phyloP scores from a whole-genome alignment of 2,797 vertebrate species.

The Adrianichthys oophorus region DNA sequence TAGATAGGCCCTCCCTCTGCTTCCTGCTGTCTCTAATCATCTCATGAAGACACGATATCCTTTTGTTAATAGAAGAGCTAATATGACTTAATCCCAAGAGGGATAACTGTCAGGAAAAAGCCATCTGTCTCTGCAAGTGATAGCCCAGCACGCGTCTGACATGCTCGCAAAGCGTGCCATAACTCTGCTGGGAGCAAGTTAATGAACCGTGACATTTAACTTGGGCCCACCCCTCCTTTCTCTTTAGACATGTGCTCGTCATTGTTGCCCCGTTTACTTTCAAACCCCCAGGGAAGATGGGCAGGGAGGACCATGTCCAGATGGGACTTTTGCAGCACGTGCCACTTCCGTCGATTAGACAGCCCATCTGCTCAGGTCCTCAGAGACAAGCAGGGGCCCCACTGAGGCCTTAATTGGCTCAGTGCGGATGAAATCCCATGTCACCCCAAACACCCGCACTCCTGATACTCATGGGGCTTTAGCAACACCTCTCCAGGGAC shows the following conservation, averaged over 20 bases:
- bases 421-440: conserved; percentile 69
- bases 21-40: conserved; percentile 54
- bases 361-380: conserved; percentile 71
- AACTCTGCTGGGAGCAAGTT: conserved; percentile 56
- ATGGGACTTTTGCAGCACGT: conserved; percentile 66
- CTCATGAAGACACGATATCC: conserved; percentile 57
- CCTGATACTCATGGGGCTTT: conserved; percentile 57
- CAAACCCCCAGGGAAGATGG: conserved; percentile 44
- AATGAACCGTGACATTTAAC: conserved; percentile 67
- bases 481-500: conserved; percentile 53
- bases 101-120: conserved; percentile 23
- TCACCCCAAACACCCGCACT: conserved; percentile 33
- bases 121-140: conserved; percentile 74
- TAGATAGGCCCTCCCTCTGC: conserved; percentile 34
- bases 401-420: conserved; percentile 77
- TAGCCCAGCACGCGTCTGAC: conserved; percentile 52
- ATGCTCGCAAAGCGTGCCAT: conserved; percentile 54
- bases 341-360: conserved; percentile 65
- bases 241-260: conserved; percentile 61
- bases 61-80: conserved; percentile 54
- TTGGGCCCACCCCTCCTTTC: conserved; percentile 37
- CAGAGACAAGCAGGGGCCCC: conserved; percentile 59
- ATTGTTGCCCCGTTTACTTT: conserved; percentile 55
- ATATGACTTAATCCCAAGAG: conserved; percentile 64
- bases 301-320: conserved; percentile 48